Evolutionary conservation across 2,888 invertebrate genomes (phyloP).

Genomic region (Zaprionus obscuricornis): DNA sequence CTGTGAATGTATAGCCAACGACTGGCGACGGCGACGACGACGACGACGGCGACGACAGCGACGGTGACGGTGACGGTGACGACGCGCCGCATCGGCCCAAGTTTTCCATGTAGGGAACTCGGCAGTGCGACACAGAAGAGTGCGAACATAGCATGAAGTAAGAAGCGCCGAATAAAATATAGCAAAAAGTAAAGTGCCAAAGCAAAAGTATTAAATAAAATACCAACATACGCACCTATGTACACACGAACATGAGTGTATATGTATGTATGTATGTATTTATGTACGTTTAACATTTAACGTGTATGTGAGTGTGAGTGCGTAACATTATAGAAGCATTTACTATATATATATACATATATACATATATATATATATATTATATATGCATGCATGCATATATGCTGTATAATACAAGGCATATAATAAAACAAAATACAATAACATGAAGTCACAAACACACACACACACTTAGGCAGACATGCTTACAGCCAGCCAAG

Average conservation of each 20-base stretch:
- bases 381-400: conserved; percentile 27
- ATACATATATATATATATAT: too few relatives aligned
- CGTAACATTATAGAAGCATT: too few relatives aligned
- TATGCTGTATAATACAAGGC: conserved; percentile 12
- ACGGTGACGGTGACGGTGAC: conserved; percentile 22
- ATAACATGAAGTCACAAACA: conserved; percentile 8
- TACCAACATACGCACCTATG: conserved; percentile 28
- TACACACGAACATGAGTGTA: conserved; percentile 23
- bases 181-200: conserved; percentile 68
- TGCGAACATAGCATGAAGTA: conserved; percentile 81
- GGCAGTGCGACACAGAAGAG: conserved; percentile 83
- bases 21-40: neutral
- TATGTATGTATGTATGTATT: neutral
- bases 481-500: neutral
- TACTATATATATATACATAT: conserved; percentile 29
- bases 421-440: conserved; percentile 30
- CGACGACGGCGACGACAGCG: conserved; percentile 12
- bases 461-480: neutral
- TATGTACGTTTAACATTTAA: neutral
- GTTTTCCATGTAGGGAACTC: conserved; percentile 82
- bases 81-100: conserved; percentile 44
- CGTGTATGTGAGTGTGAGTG: conserved; percentile 1
- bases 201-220: conserved; percentile 67
- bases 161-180: conserved; percentile 76
- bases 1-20: conserved; percentile 24